A percentile compares a stretch with the other conserved stretches of the same genome.
Evolutionary conservation across 2,888 invertebrate genomes (phyloP).

Genomic region (Lasioglossum pauxillum): DNA sequence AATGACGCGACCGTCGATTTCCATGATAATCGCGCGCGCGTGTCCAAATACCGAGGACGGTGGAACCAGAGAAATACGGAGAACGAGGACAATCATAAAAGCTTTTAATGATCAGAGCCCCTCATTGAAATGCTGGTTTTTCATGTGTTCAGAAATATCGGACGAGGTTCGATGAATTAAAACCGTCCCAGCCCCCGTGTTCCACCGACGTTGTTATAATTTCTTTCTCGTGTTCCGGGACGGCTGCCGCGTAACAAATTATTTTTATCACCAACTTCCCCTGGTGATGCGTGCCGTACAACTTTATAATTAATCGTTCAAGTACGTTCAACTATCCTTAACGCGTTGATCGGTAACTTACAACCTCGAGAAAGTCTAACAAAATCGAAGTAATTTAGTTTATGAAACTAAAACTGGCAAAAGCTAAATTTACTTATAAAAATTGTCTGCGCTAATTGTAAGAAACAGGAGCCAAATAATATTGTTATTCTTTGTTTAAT

Average conservation of each 20-base stretch:
- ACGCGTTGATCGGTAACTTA: not conserved
- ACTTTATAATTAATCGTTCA: constrained; percentile 33
- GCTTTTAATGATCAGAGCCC: constrained; percentile 6
- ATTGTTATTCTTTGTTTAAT: not conserved
- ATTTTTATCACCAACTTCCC: not conserved
- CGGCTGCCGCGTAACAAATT: not conserved
- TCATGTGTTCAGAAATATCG: constrained; percentile 2
- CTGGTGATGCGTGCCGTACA: not conserved
- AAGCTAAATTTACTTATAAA: not conserved
- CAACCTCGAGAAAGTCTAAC: not conserved
- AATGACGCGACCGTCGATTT: constrained; percentile 23
- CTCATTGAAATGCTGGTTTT: constrained; percentile 6
- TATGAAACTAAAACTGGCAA: not conserved
- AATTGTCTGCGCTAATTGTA: too few species aligned
- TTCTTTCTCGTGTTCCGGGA: not conserved
- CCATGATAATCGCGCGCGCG: constrained; percentile 21
- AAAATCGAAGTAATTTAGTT: not conserved
- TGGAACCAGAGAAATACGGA: not conserved
- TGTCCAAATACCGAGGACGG: not conserved
- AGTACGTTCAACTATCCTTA: not conserved
- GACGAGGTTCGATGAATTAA: constrained; percentile 2
- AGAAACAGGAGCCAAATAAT: too few species aligned
- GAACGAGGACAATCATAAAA: constrained; percentile 20
- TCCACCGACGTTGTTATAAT: not conserved
- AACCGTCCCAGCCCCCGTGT: not conserved